These are phyloP conservation scores for Xenotilapia leptura DNA, from an alignment of 2,113 vertebrate species.

Conservation along the genomic window DNA sequence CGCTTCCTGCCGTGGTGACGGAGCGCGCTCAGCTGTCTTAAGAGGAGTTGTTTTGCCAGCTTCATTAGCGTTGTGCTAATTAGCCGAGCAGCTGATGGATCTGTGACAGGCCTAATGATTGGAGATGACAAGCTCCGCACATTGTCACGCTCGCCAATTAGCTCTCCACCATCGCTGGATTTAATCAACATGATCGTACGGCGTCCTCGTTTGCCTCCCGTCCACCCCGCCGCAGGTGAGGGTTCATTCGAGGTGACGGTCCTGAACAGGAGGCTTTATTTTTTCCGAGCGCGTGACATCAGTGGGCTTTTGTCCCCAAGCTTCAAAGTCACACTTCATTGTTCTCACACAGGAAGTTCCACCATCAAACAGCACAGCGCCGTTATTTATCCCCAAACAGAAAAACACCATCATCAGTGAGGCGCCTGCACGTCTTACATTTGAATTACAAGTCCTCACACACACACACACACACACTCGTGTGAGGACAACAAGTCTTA, in stretches of 20 bases:
- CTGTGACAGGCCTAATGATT: slow-evolving; percentile 99
- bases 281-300: slow-evolving; percentile 58
- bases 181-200: slow-evolving; percentile 99
- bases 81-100: slow-evolving; percentile 99
- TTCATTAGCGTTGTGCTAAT: slow-evolving; percentile 99
- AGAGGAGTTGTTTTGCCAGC: slow-evolving; percentile 99
- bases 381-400: neutral
- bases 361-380: slow-evolving; percentile 46
- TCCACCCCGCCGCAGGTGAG: slow-evolving; percentile 80
- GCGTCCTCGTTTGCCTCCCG: slow-evolving; percentile 73
- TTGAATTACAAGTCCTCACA: neutral
- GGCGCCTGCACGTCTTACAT: neutral
- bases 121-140: slow-evolving; percentile 98
- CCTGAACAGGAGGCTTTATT: slow-evolving; percentile 24
- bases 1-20: neutral
- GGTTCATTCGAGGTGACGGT: neutral
- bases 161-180: slow-evolving; percentile 95
- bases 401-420: neutral
- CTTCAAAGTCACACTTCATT: slow-evolving; percentile 58
- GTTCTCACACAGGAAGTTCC: slow-evolving; percentile 50
- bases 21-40: slow-evolving; percentile 92
- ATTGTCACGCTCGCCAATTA: slow-evolving; percentile 99
- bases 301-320: slow-evolving; percentile 57
- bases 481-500: neutral
- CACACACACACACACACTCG: neutral